A percentile compares a stretch with the other conserved stretches of the same genome.
Conservation (phyloP, 2,888 invertebrate species). For the Drosophila picticornis region DNA sequence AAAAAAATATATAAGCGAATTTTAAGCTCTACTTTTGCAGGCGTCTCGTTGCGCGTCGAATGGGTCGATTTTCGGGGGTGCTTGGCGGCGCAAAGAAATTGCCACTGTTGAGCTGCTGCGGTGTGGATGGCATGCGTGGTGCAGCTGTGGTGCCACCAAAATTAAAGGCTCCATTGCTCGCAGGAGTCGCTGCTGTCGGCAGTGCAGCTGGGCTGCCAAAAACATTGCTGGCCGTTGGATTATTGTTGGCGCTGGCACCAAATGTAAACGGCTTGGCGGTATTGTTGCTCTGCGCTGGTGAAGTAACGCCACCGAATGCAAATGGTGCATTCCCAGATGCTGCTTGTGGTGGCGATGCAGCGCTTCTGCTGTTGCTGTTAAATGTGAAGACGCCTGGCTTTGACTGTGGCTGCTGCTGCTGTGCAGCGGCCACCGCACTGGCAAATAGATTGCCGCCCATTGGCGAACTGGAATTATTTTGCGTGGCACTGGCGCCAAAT, state of each 20-base stretch:
- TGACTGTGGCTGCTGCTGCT: slow-evolving; percentile 30
- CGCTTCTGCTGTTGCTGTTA: slow-evolving; percentile 8
- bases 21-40: slow-evolving; percentile 66
- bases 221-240: slow-evolving; percentile 27
- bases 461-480: slow-evolving; percentile 13
- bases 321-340: slow-evolving; percentile 48
- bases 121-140: slow-evolving; percentile 29
- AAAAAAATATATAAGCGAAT: not conserved
- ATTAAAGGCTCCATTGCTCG: slow-evolving; percentile 51
- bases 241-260: slow-evolving; percentile 30
- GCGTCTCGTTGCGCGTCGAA: slow-evolving; percentile 80
- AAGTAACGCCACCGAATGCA: slow-evolving; percentile 55
- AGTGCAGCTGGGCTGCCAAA: slow-evolving; percentile 54
- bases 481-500: slow-evolving; percentile 50
- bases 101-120: slow-evolving; percentile 56
- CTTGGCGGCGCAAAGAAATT: slow-evolving; percentile 69
- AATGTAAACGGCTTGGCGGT: slow-evolving; percentile 67
- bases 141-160: slow-evolving; percentile 53
- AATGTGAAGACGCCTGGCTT: slow-evolving; percentile 68
- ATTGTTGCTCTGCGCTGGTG: slow-evolving; percentile 23
- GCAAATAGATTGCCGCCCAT: slow-evolving; percentile 68
- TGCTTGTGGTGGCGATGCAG: slow-evolving; percentile 12
- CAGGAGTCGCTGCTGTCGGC: slow-evolving; percentile 3
- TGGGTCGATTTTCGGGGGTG: slow-evolving; percentile 63
- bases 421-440: slow-evolving; percentile 45